Conservation (phyloP, 2,113 vertebrate genomes). For the human (Homo sapiens) region GRCh38 chr17:63537001-63537500, state of each 20-base stretch:
- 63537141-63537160: background rate
- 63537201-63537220: background rate
- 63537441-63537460: no score
- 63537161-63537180: background rate
- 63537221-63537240: background rate
- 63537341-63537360: constrained; percentile 68
- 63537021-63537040: no score
- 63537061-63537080: background rate
- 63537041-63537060: background rate
- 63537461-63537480: no score
- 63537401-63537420: constrained; percentile 42
- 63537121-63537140: background rate
- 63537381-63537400: background rate
- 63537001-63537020: background rate
- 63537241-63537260: background rate
- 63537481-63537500: no score
- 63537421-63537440: background rate
- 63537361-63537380: constrained; percentile 68
- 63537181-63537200: background rate
- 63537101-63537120: background rate
- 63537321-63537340: constrained; percentile 43
- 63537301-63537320: constrained; percentile 47
- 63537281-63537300: background rate
- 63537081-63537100: background rate
- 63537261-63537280: background rate